These are phyloP conservation scores for Pelobates cultripes DNA, from an alignment of 2,797 vertebrate genomes.

Conservation along the genomic window DNA sequence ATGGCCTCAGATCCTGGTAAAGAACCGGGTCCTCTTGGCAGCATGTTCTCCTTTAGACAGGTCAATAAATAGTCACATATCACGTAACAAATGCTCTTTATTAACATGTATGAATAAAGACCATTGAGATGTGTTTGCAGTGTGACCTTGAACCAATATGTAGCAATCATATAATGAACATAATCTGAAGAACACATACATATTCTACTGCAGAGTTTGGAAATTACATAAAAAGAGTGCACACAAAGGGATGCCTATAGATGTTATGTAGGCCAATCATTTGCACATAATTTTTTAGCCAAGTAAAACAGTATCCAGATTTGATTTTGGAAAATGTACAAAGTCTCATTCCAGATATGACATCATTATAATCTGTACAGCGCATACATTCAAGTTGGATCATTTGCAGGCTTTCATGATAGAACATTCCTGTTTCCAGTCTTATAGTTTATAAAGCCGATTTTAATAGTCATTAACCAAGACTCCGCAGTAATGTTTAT, in stretches of 20 bases:
- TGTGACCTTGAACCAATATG: too few species aligned
- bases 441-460: background rate
- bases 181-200: background rate
- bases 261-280: background rate
- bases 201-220: background rate
- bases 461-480: background rate
- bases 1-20: too few species aligned
- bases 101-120: too few species aligned
- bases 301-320: constrained; percentile 9
- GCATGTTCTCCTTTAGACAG: too few species aligned
- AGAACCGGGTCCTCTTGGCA: too few species aligned
- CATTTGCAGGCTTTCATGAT: constrained; percentile 3
- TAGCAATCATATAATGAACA: background rate
- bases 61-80: too few species aligned
- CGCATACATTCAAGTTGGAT: constrained; percentile 2
- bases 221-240: background rate
- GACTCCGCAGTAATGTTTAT: constrained; percentile 9
- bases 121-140: too few species aligned
- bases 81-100: too few species aligned
- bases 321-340: background rate
- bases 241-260: background rate
- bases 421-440: constrained; percentile 6
- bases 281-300: background rate
- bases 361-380: background rate
- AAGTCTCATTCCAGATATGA: constrained; percentile 4